phyloP scores from a whole-genome alignment of 2,113 vertebrate genomes.

The Chaetorhynchus papuensis region DNA sequence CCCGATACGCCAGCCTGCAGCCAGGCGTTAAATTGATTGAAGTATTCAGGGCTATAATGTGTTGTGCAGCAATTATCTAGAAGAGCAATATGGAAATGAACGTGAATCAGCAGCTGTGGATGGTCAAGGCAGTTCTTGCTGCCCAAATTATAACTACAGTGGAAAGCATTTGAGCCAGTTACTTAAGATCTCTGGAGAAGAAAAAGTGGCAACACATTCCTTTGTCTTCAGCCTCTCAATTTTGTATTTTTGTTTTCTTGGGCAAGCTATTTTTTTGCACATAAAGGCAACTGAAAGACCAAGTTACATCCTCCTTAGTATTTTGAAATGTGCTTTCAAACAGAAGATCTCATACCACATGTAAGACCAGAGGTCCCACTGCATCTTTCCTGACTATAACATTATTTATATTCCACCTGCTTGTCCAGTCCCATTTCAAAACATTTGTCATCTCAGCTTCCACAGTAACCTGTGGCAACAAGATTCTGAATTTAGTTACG shows the following conservation, averaged over 20 bases:
- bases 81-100: not conserved
- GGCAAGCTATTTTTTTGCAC: not conserved
- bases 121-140: not conserved
- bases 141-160: not conserved
- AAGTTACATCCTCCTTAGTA: not conserved
- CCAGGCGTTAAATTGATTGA: not conserved
- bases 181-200: not conserved
- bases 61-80: not conserved
- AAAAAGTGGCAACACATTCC: not conserved
- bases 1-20: not conserved
- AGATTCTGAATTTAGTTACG: not conserved
- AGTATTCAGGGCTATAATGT: not conserved
- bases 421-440: not conserved
- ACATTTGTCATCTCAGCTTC: not conserved
- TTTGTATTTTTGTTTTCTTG: not conserved
- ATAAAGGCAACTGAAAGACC: not conserved
- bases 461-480: not conserved
- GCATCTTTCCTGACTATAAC: not conserved
- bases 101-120: not conserved
- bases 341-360: not conserved
- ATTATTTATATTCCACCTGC: not conserved
- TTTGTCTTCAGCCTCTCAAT: not conserved
- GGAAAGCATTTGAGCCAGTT: not conserved
- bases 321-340: not conserved
- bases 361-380: not conserved